Base-by-base conservation (phyloP, 2,797 vertebrate species). In the Valencia hispanica region DNA sequence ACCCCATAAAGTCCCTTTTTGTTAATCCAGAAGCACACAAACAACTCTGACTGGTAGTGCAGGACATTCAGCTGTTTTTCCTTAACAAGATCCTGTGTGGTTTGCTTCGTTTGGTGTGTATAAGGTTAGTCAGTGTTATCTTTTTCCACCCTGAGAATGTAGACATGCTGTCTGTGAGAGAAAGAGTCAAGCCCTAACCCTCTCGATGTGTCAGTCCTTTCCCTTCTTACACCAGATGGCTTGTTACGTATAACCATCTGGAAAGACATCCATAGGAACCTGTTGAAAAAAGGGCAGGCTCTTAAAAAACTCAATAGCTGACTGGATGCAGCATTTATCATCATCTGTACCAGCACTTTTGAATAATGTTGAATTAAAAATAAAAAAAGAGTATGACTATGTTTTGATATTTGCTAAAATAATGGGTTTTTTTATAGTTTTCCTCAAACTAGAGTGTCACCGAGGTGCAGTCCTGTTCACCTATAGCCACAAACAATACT, bases 221-320 rank as follows among this genome's bases (percentile, higher is more conserved):
- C 25, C 22, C 39, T 68, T 68, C 65, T 43, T 25, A 22, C 39
- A 47, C 41, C 72, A 73, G 72, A 63, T 63, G 72, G 72, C 32
- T 36, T 48, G 30, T 61, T 45, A 61, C 18, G 14, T 45, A 73
- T 20, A 32, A 41, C 65, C 36, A 68, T 68, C 65, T 68, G 65
- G 39, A 43, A 68, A 43, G 39, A 43, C 39, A 25, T 27, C 25
- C 39, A n/a, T 27, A 43, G 65, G 27, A n/a, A 43, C 65, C 65
- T 27, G 63, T 68, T 68, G 18, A 59, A 50, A 55, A 55, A 68
- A 43, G 65, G 65, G 39, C 65, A 27, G 14, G 65, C 39, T 27
- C 39, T 27, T 9, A 68, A n/a, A 66, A 15, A 66, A n/a, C 12
- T 43, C 25, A 68, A 11, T 25, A 68, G 39, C 39, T 68, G 39